These are phyloP conservation scores for Oscheius sp. DNA, from an alignment of 1,140 invertebrate genomes.

Conservation along the genomic window DNA sequence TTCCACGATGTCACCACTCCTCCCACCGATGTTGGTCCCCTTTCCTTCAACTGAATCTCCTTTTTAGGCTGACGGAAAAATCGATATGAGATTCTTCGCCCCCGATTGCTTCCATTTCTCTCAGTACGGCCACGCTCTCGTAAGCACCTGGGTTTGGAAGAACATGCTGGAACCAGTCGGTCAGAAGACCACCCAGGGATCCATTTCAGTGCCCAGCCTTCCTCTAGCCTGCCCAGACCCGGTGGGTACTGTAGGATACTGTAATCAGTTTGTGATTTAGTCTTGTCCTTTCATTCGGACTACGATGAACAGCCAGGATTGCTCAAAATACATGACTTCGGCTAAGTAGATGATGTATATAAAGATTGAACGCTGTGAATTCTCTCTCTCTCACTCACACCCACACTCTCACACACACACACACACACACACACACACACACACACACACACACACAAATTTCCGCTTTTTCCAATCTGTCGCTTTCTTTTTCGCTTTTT, in stretches of 20 bases:
- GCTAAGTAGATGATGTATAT: no score
- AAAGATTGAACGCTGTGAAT: no score
- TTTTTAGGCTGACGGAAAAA: constrained; percentile 53
- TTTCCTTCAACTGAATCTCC: constrained; percentile 13
- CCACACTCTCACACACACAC: no score
- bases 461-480: no score
- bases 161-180: constrained; percentile 74
- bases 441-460: no score
- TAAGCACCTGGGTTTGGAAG: constrained; percentile 74
- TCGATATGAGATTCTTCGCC: constrained; percentile 69
- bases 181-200: constrained; percentile 67
- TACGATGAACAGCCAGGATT: constrained; percentile 37
- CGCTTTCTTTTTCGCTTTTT: no score
- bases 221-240: constrained; percentile 42
- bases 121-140: constrained; percentile 68
- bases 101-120: constrained; percentile 74
- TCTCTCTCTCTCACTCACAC: no score
- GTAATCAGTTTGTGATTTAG: constrained; percentile 25
- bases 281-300: constrained; percentile 45
- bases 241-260: constrained; percentile 4
- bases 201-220: constrained; percentile 21
- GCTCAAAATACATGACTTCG: constrained; percentile 41
- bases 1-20: constrained; percentile 42
- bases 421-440: no score
- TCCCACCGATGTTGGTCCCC: constrained; percentile 37